Evolutionary conservation across 2,888 invertebrate genomes (phyloP), one percentile per base, ranked within the genome.

Genomic region (Alloplasta piceator): DNA sequence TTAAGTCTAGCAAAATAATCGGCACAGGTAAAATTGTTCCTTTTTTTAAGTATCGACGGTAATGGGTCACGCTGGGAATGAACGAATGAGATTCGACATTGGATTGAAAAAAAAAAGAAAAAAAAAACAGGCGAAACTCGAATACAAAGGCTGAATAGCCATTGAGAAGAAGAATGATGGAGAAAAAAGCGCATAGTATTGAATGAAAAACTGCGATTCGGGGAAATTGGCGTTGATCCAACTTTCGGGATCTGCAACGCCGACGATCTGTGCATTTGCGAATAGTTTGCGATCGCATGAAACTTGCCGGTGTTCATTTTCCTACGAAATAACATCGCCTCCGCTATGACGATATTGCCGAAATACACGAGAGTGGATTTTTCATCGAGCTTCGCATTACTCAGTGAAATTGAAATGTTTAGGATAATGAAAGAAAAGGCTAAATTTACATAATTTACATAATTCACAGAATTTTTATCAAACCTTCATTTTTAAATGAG

Each of bases 281-380:
- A 66, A 41, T 52, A 38, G 58, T 60, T 36, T 41, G 58, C 12
- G 58, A 48, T 74, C 50, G 58, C 66, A 60, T 36, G 56, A 67
- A 75, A 48, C 14, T 52, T 50, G 4, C 58, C 39, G 50, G 58
- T 67, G 58, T 56, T 66, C 46, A 12, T 66, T 74, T 74, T 39
- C 36, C 46, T 16, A 16, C 10, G n/a, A 9, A 66, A 14, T 50
- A 36, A 14, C 9, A 43, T 43, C 63, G 26, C 16, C 36, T 6
- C 14, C n/a, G 26, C 50, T 66, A 66, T 38, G 26, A 52, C 52
- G 6, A 7, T 7, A 52, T 52, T 52, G 52, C 12, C 52, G 6
- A 5, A 52, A 52, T 26, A 26, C 26, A 3, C 26, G 26, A 26
- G 26, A 26, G 26, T 3, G 26, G 3, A 26, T 26, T 26, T 26